Conservation (phyloP, 2,797 vertebrate species). For the Tinamus major region DNA sequence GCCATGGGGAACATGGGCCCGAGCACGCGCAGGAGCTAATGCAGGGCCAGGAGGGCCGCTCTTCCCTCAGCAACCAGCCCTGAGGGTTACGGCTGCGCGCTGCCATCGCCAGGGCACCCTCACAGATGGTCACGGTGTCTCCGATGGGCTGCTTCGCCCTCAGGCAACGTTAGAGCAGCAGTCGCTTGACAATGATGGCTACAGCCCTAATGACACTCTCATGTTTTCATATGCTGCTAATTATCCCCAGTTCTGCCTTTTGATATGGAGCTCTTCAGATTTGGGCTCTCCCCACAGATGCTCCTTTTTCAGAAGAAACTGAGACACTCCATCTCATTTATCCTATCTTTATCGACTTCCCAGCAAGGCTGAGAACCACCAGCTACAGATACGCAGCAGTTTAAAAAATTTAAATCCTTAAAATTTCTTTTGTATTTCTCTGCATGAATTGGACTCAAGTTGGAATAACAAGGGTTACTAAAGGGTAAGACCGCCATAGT, state of each 20-base stretch:
- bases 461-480: neutral
- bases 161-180: neutral
- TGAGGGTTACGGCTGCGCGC: neutral
- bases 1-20: fast-evolving
- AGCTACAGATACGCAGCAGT: neutral
- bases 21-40: fast-evolving
- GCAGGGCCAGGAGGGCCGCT: neutral
- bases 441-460: neutral
- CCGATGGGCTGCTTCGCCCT: neutral
- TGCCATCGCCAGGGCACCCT: neutral
- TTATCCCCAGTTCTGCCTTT: slow-evolving; percentile 17
- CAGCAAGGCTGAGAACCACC: neutral
- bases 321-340: neutral
- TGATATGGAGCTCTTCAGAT: slow-evolving; percentile 6
- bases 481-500: neutral
- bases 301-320: neutral
- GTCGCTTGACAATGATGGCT: neutral
- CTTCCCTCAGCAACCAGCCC: neutral
- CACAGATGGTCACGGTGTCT: slow-evolving; percentile 12
- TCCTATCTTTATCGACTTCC: neutral
- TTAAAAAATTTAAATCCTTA: neutral
- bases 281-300: neutral
- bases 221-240: slow-evolving; percentile 25
- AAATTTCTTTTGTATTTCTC: neutral
- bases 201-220: neutral